These are phyloP conservation scores for Paraplagusia blochii DNA, from an alignment of 2,113 vertebrate genomes.

Conservation along the genomic window DNA sequence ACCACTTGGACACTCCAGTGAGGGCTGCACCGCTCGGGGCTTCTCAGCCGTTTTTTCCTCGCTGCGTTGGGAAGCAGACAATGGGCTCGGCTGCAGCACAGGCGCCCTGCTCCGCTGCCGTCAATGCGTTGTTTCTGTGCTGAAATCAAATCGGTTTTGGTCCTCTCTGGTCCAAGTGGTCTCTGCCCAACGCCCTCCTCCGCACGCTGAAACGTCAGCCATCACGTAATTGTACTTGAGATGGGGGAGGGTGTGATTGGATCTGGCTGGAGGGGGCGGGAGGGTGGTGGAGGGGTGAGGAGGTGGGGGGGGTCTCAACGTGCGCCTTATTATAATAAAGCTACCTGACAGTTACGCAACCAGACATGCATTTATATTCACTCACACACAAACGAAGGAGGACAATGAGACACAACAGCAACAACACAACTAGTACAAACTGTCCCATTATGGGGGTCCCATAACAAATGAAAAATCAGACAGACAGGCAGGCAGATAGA, in stretches of 20 bases:
- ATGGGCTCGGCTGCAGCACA: constrained; percentile 69
- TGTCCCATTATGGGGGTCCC: too few species aligned
- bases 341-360: constrained; percentile 70
- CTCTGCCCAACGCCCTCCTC: constrained; percentile 75
- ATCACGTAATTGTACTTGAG: constrained; percentile 75
- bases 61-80: constrained; percentile 69
- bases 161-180: constrained; percentile 70
- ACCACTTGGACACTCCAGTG: constrained; percentile 65
- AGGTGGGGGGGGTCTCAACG: constrained; percentile 55
- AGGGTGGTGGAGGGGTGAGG: constrained; percentile 15
- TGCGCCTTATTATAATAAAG: constrained; percentile 68
- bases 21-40: constrained; percentile 40
- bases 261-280: constrained; percentile 39
- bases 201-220: constrained; percentile 74
- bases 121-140: constrained; percentile 68
- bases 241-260: constrained; percentile 72
- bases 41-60: constrained; percentile 49
- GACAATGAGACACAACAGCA: neutral
- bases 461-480: too few species aligned
- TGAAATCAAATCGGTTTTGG: constrained; percentile 72
- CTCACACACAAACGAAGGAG: neutral
- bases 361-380: neutral
- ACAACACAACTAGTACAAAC: too few species aligned
- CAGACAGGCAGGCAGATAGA: too few species aligned
- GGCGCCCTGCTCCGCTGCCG: constrained; percentile 68